Percentiles rank a stretch among this genome's conserved stretches.
These are phyloP conservation scores for Callaeas wilsoni DNA, from an alignment of 2,113 vertebrate genomes.

Conservation along the genomic window DNA sequence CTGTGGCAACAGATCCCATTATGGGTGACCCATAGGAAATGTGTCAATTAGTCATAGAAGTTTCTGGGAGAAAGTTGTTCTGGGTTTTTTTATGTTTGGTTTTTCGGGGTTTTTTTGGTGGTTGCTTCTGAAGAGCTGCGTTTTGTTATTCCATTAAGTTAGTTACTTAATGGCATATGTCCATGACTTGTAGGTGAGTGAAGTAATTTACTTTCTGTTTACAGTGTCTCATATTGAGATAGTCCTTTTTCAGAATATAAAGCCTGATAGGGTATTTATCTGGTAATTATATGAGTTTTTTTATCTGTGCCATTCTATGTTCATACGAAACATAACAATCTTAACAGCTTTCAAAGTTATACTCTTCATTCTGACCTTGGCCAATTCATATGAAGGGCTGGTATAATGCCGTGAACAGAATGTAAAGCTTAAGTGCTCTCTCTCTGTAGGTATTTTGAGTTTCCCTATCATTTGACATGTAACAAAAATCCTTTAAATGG, in stretches of 20 bases:
- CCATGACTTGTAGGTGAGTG: not conserved
- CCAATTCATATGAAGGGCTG: not conserved
- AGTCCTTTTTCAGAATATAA: not conserved
- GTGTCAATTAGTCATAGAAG: not conserved
- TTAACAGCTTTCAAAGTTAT: not conserved
- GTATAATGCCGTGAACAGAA: not conserved
- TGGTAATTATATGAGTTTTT: not conserved
- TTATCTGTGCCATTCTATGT: not conserved
- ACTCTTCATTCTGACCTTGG: not conserved
- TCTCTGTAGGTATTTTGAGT: not conserved
- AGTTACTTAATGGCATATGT: not conserved
- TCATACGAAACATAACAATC: fast-evolving
- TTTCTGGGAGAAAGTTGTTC: not conserved
- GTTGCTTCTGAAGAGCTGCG: not conserved
- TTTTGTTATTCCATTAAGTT: not conserved
- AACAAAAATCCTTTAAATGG: not conserved
- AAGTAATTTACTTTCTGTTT: not conserved
- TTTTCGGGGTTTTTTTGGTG: not conserved
- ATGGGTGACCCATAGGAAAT: not conserved
- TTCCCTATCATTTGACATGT: not conserved
- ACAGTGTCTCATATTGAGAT: not conserved
- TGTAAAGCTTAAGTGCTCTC: not conserved
- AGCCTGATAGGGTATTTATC: not conserved
- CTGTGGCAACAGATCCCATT: not conserved
- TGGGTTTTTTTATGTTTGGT: not conserved